phyloP scores from a whole-genome alignment of 2,888 invertebrate species.

The Imbricaverruca yamaguchii region DNA sequence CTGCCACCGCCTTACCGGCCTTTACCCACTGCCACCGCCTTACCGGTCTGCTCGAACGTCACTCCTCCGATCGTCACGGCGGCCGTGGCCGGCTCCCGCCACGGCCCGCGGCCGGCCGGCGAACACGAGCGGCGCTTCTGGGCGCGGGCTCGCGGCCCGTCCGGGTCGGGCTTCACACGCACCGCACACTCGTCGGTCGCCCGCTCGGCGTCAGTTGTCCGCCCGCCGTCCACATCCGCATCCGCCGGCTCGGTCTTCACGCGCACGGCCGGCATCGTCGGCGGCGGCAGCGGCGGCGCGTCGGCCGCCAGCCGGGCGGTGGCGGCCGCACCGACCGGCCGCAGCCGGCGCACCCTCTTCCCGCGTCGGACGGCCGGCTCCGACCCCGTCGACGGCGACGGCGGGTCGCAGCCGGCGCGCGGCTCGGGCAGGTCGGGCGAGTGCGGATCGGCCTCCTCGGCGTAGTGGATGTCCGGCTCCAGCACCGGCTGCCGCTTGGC shows the following conservation, averaged over 20 bases:
- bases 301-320: background rate
- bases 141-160: background rate
- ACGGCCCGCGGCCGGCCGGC: background rate
- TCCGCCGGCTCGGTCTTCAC: background rate
- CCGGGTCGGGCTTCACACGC: background rate
- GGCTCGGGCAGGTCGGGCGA: slow-evolving; percentile 13
- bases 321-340: background rate
- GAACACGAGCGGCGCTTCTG: background rate
- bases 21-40: background rate
- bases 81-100: background rate
- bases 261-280: background rate
- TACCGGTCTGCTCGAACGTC: background rate
- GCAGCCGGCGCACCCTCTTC: no score
- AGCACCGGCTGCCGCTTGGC: background rate
- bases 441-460: background rate
- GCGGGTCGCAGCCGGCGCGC: background rate
- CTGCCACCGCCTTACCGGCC: no score
- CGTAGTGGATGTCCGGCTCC: slow-evolving; percentile 11
- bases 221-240: background rate
- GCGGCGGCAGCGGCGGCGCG: background rate
- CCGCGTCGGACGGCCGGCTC: no score
- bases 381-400: background rate
- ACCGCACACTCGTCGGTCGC: background rate
- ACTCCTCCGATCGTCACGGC: background rate
- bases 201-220: background rate